phyloP scores from a whole-genome alignment of 2,888 invertebrate genomes.

The Melinopterus prodromus region DNA sequence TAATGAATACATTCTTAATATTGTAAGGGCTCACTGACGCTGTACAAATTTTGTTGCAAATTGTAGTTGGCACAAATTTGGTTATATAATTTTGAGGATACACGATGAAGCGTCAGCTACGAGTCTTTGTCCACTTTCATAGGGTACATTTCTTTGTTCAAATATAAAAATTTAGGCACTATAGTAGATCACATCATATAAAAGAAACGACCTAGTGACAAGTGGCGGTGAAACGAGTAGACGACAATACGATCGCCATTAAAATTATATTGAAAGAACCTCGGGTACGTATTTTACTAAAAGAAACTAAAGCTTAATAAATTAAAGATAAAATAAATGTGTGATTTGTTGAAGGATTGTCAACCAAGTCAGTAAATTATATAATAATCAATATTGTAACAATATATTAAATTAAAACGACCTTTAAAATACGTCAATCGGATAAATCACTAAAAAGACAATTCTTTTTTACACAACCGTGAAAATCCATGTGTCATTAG shows the following conservation, averaged over 20 bases:
- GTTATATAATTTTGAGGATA: not conserved
- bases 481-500: not conserved
- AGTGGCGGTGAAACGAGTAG: not conserved
- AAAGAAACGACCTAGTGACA: slow-evolving; percentile 26
- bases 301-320: not conserved
- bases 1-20: slow-evolving; percentile 29
- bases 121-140: slow-evolving; percentile 29
- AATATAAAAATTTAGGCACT: slow-evolving; percentile 45
- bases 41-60: not conserved
- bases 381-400: slow-evolving; percentile 5
- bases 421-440: not conserved
- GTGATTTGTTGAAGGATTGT: not conserved
- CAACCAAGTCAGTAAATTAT: slow-evolving; percentile 17
- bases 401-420: slow-evolving; percentile 7
- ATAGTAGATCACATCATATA: slow-evolving; percentile 45
- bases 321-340: not conserved
- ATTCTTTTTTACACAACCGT: slow-evolving; percentile 1
- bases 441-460: not conserved
- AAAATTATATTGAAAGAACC: not conserved
- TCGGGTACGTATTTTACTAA: not conserved
- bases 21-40: slow-evolving; percentile 13
- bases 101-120: slow-evolving; percentile 6
- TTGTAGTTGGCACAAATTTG: slow-evolving; percentile 10
- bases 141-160: slow-evolving; percentile 32
- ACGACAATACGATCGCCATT: not conserved